Conservation (phyloP, 2,888 invertebrate genomes). For the Anoncus sp. region DNA sequence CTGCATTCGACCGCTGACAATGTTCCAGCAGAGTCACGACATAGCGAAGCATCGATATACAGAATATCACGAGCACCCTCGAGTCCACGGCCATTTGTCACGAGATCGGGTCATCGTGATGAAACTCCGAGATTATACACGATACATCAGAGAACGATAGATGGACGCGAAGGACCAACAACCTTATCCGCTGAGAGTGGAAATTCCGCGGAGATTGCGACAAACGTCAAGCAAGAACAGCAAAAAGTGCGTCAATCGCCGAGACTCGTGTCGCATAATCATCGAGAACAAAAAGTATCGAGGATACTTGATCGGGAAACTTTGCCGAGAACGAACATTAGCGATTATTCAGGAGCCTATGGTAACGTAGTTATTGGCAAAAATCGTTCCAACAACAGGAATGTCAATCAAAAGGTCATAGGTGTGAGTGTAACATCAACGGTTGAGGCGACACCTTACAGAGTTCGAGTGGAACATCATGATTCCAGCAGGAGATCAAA, state of each 20-base stretch:
- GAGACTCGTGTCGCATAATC: constrained; percentile 32
- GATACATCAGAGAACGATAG: constrained; percentile 77
- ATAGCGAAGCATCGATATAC: constrained; percentile 80
- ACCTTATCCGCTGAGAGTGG: constrained; percentile 75
- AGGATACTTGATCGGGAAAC: constrained; percentile 48
- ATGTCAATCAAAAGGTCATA: constrained; percentile 77
- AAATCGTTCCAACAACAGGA: constrained; percentile 49
- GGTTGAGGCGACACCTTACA: constrained; percentile 85
- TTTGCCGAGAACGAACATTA: constrained; percentile 62
- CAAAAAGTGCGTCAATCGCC: constrained; percentile 45
- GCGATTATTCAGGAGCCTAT: constrained; percentile 34
- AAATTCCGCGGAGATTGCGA: constrained; percentile 61
- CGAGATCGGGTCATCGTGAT: constrained; percentile 68
- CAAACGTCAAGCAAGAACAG: constrained; percentile 38
- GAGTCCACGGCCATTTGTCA: constrained; percentile 66
- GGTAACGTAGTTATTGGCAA: constrained; percentile 64
- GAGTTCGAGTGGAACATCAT: constrained; percentile 80
- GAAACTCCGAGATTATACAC: constrained; percentile 78
- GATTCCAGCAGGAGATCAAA: constrained; percentile 69
- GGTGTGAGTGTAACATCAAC: constrained; percentile 86
- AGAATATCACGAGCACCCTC: constrained; percentile 80
- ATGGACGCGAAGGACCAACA: constrained; percentile 74
- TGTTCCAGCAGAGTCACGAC: constrained; percentile 78
- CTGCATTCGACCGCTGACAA: constrained; percentile 72
- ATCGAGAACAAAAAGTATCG: constrained; percentile 27